A percentile compares a stretch with the other conserved stretches of the same genome.
Evolutionary conservation across 2,888 invertebrate species (phyloP).

Genomic region (Chirona hameri): DNA sequence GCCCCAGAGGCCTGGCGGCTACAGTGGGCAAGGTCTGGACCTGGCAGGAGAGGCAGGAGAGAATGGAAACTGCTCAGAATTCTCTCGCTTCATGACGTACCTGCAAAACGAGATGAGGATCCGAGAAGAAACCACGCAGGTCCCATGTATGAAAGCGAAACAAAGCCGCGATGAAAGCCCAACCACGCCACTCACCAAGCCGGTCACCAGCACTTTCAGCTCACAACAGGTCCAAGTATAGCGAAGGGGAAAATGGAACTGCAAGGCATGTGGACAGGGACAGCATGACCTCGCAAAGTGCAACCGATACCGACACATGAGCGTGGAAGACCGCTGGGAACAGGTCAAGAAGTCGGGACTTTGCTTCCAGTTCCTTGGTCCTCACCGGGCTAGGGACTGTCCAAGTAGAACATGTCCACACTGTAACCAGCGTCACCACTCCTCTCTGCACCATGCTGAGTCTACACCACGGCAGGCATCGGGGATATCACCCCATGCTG

Average conservation of each 20-base stretch:
- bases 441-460: not conserved
- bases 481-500: not conserved
- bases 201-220: not conserved
- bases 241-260: not conserved
- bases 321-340: not conserved
- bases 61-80: no score
- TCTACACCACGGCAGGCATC: no score
- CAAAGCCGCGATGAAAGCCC: not conserved
- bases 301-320: not conserved
- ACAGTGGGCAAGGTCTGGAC: no score
- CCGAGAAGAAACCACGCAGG: not conserved
- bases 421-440: not conserved
- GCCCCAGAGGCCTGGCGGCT: no score
- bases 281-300: not conserved
- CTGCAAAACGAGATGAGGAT: no score
- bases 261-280: not conserved
- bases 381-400: not conserved
- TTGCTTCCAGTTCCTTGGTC: not conserved
- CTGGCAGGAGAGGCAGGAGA: no score
- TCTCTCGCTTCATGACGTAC: no score
- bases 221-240: not conserved
- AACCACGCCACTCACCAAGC: not conserved
- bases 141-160: not conserved
- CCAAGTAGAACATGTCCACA: not conserved
- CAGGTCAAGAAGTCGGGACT: not conserved